A percentile compares a stretch with the other conserved stretches of the same genome.
Evolutionary conservation across 2,797 vertebrate genomes (phyloP).

Genomic region (Hippocampus kuda): DNA sequence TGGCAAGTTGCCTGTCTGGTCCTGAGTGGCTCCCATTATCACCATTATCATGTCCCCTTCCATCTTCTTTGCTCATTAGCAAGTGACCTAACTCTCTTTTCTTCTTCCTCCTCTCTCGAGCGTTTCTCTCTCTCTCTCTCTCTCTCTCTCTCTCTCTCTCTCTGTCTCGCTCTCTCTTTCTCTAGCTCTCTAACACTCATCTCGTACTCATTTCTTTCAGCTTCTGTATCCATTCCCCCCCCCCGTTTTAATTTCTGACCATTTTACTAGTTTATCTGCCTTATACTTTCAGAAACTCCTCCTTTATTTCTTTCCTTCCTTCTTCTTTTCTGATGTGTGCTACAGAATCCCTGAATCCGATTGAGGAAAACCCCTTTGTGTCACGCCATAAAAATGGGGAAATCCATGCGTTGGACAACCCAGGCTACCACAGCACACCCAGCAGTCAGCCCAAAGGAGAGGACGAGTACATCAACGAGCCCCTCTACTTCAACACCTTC

Average conservation of each 20-base stretch:
- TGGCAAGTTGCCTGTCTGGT: constrained; percentile 50
- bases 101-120: neutral
- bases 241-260: neutral
- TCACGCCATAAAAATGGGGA: constrained; percentile 85
- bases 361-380: constrained; percentile 96
- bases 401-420: constrained; percentile 87
- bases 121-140: neutral
- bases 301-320: constrained; percentile 5
- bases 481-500: constrained; percentile 90
- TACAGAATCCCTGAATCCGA: constrained; percentile 84
- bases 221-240: neutral
- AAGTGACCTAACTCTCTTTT: constrained; percentile 27
- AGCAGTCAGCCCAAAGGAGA: constrained; percentile 78
- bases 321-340: constrained; percentile 15
- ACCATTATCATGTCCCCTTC: constrained; percentile 45
- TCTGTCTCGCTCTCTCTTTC: neutral
- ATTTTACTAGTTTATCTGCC: constrained; percentile 6
- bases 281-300: constrained; percentile 14
- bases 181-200: neutral
- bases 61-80: constrained; percentile 45
- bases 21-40: constrained; percentile 45
- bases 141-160: neutral
- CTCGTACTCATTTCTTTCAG: neutral
- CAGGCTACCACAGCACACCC: constrained; percentile 81
- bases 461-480: constrained; percentile 89